These are phyloP conservation scores for Altica lythri DNA, from an alignment of 2,888 invertebrate genomes.

Conservation along the genomic window DNA sequence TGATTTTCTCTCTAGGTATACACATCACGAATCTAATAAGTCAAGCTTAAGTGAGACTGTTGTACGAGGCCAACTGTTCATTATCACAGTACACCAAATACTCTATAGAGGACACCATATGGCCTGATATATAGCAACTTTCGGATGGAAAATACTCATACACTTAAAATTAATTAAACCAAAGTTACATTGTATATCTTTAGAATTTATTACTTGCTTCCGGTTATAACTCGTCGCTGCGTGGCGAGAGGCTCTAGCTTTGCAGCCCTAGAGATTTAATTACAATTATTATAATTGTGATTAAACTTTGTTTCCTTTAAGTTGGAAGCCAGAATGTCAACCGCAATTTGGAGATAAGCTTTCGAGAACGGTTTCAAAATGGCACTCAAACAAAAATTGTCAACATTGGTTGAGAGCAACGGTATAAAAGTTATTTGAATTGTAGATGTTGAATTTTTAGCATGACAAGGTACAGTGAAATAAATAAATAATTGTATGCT, in stretches of 20 bases:
- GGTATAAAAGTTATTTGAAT: too few relatives aligned
- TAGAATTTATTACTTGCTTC: slow-evolving; percentile 29
- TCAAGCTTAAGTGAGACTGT: slow-evolving; percentile 38
- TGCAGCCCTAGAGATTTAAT: slow-evolving; percentile 24
- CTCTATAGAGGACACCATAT: slow-evolving; percentile 39
- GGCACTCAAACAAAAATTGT: slow-evolving; percentile 1
- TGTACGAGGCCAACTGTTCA: slow-evolving; percentile 46
- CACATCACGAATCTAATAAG: slow-evolving; percentile 34
- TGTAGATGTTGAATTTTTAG: too few relatives aligned
- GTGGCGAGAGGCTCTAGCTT: neutral
- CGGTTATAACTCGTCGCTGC: slow-evolving; percentile 17
- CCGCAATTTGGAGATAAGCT: slow-evolving; percentile 16
- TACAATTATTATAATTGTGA: slow-evolving; percentile 28
- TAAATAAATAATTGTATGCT: too few relatives aligned
- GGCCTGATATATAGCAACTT: slow-evolving; percentile 38
- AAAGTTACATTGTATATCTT: slow-evolving; percentile 33
- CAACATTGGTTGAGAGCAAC: neutral
- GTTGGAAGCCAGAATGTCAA: slow-evolving; percentile 6
- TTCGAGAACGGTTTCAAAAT: neutral
- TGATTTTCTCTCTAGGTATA: slow-evolving; percentile 17
- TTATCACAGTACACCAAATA: slow-evolving; percentile 44
- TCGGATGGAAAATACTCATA: slow-evolving; percentile 36
- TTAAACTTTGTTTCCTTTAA: slow-evolving; percentile 20
- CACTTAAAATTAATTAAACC: slow-evolving; percentile 38
- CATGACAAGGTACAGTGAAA: too few relatives aligned